phyloP scores from a whole-genome alignment of 1,140 invertebrate genomes.

The Danaus melanippus region DNA sequence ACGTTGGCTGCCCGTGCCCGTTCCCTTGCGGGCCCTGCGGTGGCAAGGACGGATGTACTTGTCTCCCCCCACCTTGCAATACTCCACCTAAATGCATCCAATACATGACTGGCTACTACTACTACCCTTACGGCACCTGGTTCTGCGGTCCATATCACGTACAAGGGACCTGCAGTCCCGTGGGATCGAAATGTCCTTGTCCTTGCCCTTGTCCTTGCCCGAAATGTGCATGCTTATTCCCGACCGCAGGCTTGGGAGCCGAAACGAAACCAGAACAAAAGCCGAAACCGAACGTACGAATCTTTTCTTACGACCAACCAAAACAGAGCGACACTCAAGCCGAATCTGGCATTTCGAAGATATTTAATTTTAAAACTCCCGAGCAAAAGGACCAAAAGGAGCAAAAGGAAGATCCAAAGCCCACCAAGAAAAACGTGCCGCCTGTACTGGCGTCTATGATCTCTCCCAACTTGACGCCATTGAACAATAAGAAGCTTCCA shows the following conservation, averaged over 20 bases:
- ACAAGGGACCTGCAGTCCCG: constrained; percentile 29
- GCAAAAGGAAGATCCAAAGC: constrained; percentile 1
- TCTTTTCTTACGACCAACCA: too few species aligned
- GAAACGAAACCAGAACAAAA: not conserved
- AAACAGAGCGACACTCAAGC: too few species aligned
- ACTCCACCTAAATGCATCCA: constrained; percentile 46
- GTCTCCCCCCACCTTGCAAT: constrained; percentile 51
- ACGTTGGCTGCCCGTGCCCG: constrained; percentile 27
- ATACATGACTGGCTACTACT: constrained; percentile 63
- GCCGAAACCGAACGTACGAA: not conserved
- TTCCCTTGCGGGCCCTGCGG: constrained; percentile 38
- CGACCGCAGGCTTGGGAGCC: constrained; percentile 10
- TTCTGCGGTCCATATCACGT: constrained; percentile 61
- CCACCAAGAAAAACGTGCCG: constrained; percentile 3
- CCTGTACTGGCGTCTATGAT: constrained; percentile 9
- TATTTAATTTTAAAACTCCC: not conserved
- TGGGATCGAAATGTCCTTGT: constrained; percentile 20
- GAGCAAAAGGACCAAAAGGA: constrained; percentile 1
- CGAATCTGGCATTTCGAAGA: constrained; percentile 1
- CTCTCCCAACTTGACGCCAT: not conserved
- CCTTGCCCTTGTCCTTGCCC: constrained; percentile 20
- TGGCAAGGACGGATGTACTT: constrained; percentile 29
- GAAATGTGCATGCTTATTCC: constrained; percentile 5
- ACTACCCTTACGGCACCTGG: constrained; percentile 61
- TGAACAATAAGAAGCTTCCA: not conserved